phyloP scores from a whole-genome alignment of 2,113 vertebrate genomes.

The Romanogobio albipinnatus region DNA sequence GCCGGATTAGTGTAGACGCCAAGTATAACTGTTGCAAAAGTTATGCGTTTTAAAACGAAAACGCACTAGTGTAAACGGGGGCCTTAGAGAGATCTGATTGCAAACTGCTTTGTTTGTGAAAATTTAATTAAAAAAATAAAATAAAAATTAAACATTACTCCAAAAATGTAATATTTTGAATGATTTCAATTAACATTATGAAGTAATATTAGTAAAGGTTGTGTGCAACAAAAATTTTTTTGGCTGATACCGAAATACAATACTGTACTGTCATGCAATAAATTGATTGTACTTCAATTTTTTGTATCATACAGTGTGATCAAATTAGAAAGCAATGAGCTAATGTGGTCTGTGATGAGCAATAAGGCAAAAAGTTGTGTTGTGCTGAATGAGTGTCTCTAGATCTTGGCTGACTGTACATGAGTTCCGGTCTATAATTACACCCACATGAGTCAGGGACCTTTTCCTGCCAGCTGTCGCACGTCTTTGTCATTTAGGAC shows the following conservation, averaged over 20 bases:
- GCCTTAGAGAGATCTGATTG: too few relatives aligned
- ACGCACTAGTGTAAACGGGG: too few relatives aligned
- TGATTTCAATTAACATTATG: background rate
- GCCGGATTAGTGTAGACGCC: too few relatives aligned
- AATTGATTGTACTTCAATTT: background rate
- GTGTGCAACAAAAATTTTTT: background rate
- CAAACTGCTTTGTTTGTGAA: too few relatives aligned
- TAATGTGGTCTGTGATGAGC: background rate
- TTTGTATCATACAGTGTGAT: background rate
- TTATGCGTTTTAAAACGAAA: too few relatives aligned
- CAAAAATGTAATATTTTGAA: background rate
- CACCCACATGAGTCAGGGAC: constrained; percentile 1
- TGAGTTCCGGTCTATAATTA: constrained; percentile 43
- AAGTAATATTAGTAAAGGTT: background rate
- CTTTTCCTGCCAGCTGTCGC: constrained; percentile 38
- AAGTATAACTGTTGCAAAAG: too few relatives aligned
- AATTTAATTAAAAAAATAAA: background rate
- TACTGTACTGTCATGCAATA: background rate
- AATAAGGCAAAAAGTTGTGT: background rate
- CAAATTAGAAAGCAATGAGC: background rate
- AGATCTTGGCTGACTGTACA: background rate
- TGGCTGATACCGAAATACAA: too few relatives aligned
- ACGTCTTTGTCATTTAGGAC: constrained; percentile 31
- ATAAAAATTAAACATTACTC: background rate
- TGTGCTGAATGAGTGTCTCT: background rate